Conservation (phyloP, 2,113 vertebrate species). For the Entosphenus tridentatus region DNA sequence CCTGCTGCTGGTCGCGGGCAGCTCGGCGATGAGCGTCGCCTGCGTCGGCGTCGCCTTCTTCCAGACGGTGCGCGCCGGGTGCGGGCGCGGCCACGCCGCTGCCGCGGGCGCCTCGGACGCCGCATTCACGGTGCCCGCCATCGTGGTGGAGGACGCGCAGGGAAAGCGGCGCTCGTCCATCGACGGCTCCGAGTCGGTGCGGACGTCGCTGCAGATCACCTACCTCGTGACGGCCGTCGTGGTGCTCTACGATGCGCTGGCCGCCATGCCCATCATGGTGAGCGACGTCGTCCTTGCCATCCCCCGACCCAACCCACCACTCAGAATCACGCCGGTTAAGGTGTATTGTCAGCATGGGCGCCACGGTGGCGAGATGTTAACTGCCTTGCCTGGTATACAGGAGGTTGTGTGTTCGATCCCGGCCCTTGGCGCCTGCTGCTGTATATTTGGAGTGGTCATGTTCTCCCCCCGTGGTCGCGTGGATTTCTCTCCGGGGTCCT, state of each 20-base stretch:
- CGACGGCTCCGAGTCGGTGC: constrained; percentile 55
- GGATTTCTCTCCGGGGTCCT: no score
- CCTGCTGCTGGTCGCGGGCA: constrained; percentile 56
- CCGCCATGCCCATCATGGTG: constrained; percentile 67
- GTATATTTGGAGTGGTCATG: no score
- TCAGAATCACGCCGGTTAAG: no score
- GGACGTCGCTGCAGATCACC: constrained; percentile 64
- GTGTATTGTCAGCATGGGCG: no score
- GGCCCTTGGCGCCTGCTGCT: no score
- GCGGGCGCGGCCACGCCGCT: constrained; percentile 27
- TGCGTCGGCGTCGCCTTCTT: constrained; percentile 64
- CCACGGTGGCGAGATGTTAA: no score
- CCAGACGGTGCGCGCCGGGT: constrained; percentile 40
- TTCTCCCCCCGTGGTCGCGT: no score
- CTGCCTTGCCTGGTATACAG: no score
- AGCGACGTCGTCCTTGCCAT: constrained; percentile 15
- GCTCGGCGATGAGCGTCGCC: constrained; percentile 47
- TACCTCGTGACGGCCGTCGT: constrained; percentile 63
- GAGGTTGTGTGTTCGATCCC: no score
- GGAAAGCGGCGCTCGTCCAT: constrained; percentile 70
- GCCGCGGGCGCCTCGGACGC: constrained; percentile 29
- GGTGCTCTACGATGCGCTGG: constrained; percentile 63
- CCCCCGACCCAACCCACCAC: no score
- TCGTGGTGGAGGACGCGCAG: constrained; percentile 67
- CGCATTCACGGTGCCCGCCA: constrained; percentile 61